Evolutionary conservation across 92 coral and sea anemone species (phyloP).

Genomic region (Epizoanthus scotinus): DNA sequence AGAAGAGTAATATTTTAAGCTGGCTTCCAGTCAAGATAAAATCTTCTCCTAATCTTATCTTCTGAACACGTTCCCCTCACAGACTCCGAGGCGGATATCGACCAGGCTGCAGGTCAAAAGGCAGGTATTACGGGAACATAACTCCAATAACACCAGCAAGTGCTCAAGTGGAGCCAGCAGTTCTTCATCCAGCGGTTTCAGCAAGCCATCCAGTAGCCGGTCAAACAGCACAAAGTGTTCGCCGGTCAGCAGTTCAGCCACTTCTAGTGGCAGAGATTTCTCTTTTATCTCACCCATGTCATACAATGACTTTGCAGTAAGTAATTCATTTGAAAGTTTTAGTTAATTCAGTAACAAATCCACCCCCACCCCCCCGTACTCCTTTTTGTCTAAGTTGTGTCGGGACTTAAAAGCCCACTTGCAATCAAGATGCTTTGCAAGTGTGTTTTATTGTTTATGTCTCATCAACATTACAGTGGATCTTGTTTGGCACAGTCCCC

Average conservation of each 20-base stretch:
- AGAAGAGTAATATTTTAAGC: no score
- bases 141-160: constrained; percentile 49
- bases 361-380: no score
- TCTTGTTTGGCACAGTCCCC: no score
- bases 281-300: constrained; percentile 69
- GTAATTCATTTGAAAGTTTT: not conserved
- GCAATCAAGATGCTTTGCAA: no score
- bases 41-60: no score
- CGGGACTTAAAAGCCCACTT: no score
- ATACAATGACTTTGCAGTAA: constrained; percentile 85
- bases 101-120: constrained; percentile 76
- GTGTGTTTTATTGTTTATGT: no score
- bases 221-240: constrained; percentile 44
- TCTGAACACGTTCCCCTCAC: not conserved
- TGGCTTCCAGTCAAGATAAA: no score
- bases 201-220: constrained; percentile 44
- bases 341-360: no score
- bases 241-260: constrained; percentile 58
- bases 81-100: constrained; percentile 67
- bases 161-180: constrained; percentile 22
- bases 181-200: constrained; percentile 22
- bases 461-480: no score
- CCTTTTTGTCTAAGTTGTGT: no score
- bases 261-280: constrained; percentile 65
- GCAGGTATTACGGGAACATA: constrained; percentile 69